Evolutionary conservation across 2,113 vertebrate species (phyloP).

Genomic region (Lepus timidus): DNA sequence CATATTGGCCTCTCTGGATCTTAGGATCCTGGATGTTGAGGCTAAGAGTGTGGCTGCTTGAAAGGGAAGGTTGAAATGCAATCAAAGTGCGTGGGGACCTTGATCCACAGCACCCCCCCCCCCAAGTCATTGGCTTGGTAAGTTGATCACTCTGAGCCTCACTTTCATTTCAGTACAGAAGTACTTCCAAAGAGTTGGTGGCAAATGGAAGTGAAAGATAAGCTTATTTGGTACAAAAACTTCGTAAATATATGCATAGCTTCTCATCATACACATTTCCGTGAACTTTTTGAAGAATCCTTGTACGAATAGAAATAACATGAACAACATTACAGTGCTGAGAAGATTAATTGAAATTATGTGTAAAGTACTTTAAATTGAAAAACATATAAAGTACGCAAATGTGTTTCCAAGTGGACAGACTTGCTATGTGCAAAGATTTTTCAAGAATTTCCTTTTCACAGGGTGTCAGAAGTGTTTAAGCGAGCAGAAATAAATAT

Average conservation of each 20-base stretch:
- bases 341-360: constrained; percentile 71
- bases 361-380: constrained; percentile 69
- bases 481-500: constrained; percentile 79
- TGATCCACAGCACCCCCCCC: not conserved
- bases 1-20: not conserved
- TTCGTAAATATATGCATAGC: too few relatives aligned
- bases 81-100: not conserved
- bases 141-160: not conserved
- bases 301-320: not conserved
- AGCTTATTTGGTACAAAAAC: too few relatives aligned
- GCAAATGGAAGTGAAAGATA: too few relatives aligned
- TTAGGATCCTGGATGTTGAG: not conserved
- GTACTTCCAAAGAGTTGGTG: too few relatives aligned
- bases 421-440: constrained; percentile 74
- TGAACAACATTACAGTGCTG: not conserved
- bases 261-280: too few relatives aligned
- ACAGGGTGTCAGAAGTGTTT: constrained; percentile 78
- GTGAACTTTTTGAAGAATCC: too few relatives aligned
- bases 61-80: not conserved
- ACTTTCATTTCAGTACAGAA: constrained; percentile 19
- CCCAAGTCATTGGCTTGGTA: not conserved
- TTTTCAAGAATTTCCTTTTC: constrained; percentile 80
- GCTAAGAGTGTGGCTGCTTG: not conserved
- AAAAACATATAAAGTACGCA: constrained; percentile 69
- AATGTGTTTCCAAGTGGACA: constrained; percentile 77